Conservation (phyloP, 1,140 invertebrate species). For the Penaeus japonicus region DNA sequence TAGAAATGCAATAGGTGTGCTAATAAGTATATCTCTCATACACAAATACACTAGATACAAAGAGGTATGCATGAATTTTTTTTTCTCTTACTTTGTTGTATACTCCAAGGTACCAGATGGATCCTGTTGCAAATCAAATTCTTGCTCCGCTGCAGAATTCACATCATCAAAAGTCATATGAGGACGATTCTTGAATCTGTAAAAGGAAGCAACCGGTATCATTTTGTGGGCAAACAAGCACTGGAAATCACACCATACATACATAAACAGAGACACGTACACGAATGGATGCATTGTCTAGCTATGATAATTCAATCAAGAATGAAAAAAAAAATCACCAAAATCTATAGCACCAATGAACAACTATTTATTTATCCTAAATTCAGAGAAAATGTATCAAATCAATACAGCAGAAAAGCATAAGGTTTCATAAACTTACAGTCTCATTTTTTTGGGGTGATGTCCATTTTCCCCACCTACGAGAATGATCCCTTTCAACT, state of each 20-base stretch:
- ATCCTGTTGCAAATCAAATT: slow-evolving; percentile 88
- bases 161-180: slow-evolving; percentile 94
- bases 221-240: background rate
- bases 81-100: slow-evolving; percentile 77
- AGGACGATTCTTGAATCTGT: slow-evolving; percentile 89
- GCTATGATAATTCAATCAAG: too few species aligned
- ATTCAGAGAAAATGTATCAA: too few species aligned
- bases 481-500: slow-evolving; percentile 92
- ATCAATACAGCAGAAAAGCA: too few species aligned
- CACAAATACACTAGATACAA: too few species aligned
- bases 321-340: too few species aligned
- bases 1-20: too few species aligned
- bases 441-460: slow-evolving; percentile 83
- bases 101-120: slow-evolving; percentile 84
- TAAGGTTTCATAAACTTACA: slow-evolving; percentile 72
- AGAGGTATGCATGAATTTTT: background rate
- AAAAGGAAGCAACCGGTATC: slow-evolving; percentile 4
- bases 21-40: too few species aligned
- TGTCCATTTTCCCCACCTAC: slow-evolving; percentile 83
- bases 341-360: too few species aligned
- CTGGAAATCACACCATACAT: background rate
- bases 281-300: too few species aligned
- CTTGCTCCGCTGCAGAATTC: slow-evolving; percentile 78
- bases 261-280: too few species aligned
- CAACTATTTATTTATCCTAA: too few species aligned